Evolutionary conservation across 2,888 invertebrate species (phyloP), one percentile per base, ranked within the genome.

Genomic region (Perizoma flavofasciatum): DNA sequence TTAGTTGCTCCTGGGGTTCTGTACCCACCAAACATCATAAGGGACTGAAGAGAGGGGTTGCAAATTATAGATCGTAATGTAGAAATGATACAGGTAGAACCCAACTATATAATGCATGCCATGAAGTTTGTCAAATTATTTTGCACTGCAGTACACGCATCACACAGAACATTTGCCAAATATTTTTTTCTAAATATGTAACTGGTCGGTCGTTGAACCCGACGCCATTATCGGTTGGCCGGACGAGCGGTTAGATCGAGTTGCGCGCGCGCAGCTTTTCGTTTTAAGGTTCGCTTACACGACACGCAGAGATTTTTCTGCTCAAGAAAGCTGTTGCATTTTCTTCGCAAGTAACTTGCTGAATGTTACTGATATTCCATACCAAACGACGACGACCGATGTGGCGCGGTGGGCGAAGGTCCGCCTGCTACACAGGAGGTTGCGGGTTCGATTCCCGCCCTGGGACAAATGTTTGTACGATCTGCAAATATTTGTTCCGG

Each of bases 161-260:
- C 75, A 79, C 78, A 83, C 86, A 82, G 88, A 80, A 81, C 88
- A 87, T 89, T 91, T 91, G 91, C 90, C 90, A 92, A 91, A 90
- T 89, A 89, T 91, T 92, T 92, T 91, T 92, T 92, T 91, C 92
- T 92, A 91, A 92, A 92, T 91, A 91, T 91, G 92, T 88, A 88
- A 85, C 86, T 74, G 66, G 70, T 83, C 76, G 78, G 74, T 71
- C 89, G 71, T 77, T 78, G 77, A 86, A 82, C 90, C 75, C 79
- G 71, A 83, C 78, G 85, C 85, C 88, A 88, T 87, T 89, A 90
- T 89, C 89, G 88, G 79, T 64, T 63, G 65, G 78, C 78, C 83
- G 83, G 85, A 79, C 83, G 85, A 81, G 83, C 78, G 86, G 86
- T 85, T 89, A 89, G 90, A 89, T 83, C 86, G 84, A 52, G 77